Conservation (phyloP, 2,888 invertebrate genomes). For the Agrotis segetum region DNA sequence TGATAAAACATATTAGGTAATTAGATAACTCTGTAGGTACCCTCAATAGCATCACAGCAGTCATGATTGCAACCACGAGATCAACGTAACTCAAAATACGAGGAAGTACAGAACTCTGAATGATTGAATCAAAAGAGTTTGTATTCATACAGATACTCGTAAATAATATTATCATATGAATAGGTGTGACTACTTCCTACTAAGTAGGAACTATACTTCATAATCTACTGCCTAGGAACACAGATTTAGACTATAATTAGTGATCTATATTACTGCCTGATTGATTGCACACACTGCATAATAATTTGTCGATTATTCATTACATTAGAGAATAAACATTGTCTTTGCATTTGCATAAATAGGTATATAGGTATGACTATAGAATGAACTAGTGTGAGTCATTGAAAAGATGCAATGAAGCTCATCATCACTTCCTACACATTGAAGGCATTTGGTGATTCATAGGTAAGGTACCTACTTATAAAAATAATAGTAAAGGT, state of each 20-base stretch:
- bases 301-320: neutral
- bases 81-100: neutral
- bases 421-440: conserved; percentile 46
- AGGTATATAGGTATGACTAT: conserved; percentile 3
- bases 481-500: neutral
- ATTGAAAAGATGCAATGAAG: conserved; percentile 47
- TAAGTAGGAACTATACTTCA: too few relatives aligned
- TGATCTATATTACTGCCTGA: neutral
- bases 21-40: too few relatives aligned
- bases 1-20: too few relatives aligned
- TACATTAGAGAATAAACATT: conserved; percentile 3
- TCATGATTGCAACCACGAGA: neutral
- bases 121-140: neutral
- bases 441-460: conserved; percentile 49
- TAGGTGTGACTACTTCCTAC: neutral
- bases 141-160: neutral
- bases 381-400: conserved; percentile 38
- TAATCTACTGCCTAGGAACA: too few relatives aligned
- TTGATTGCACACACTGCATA: neutral
- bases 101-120: too few relatives aligned
- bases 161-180: too few relatives aligned
- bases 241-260: neutral
- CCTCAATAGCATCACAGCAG: neutral
- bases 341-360: conserved; percentile 31
- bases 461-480: conserved; percentile 26